phyloP scores from a whole-genome alignment of 2,888 invertebrate genomes.

The Tetrapedia diversipes region DNA sequence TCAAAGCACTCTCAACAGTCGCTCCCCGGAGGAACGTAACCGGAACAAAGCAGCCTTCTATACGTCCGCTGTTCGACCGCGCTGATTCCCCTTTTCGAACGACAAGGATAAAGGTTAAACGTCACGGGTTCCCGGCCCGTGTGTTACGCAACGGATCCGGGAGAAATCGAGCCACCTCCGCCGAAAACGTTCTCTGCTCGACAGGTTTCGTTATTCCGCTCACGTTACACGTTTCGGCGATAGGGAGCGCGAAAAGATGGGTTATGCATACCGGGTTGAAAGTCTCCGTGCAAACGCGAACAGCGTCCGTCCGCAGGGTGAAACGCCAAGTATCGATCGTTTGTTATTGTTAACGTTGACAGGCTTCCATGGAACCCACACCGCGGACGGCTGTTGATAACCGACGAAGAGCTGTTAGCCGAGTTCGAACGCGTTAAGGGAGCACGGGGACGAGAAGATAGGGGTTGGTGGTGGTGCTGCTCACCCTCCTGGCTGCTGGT shows the following conservation, averaged over 20 bases:
- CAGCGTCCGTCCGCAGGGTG: not conserved
- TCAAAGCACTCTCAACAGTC: not conserved
- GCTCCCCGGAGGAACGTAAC: not conserved
- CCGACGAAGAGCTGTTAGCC: slow-evolving; percentile 32
- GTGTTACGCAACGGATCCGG: slow-evolving; percentile 20
- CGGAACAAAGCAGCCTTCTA: not conserved
- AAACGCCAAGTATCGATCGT: slow-evolving; percentile 17
- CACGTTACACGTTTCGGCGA: slow-evolving; percentile 18
- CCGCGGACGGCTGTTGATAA: not conserved
- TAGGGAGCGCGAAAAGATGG: slow-evolving; percentile 36
- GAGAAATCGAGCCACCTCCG: slow-evolving; percentile 23
- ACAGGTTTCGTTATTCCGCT: slow-evolving; percentile 48
- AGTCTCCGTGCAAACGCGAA: slow-evolving; percentile 19
- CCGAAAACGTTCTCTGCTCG: slow-evolving; percentile 27
- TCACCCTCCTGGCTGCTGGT: no score
- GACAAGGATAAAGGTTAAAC: slow-evolving; percentile 33
- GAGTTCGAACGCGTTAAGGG: not conserved
- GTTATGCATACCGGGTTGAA: slow-evolving; percentile 36
- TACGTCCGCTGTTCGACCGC: not conserved
- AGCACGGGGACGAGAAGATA: not conserved
- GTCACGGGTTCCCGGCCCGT: not conserved
- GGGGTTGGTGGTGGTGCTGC: no score
- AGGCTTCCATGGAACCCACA: not conserved
- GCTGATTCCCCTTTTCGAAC: slow-evolving; percentile 16
- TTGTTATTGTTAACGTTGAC: slow-evolving; percentile 45